Evolutionary conservation across 2,888 invertebrate species (phyloP), one percentile per base, ranked within the genome.

Genomic region (Meganola albula): DNA sequence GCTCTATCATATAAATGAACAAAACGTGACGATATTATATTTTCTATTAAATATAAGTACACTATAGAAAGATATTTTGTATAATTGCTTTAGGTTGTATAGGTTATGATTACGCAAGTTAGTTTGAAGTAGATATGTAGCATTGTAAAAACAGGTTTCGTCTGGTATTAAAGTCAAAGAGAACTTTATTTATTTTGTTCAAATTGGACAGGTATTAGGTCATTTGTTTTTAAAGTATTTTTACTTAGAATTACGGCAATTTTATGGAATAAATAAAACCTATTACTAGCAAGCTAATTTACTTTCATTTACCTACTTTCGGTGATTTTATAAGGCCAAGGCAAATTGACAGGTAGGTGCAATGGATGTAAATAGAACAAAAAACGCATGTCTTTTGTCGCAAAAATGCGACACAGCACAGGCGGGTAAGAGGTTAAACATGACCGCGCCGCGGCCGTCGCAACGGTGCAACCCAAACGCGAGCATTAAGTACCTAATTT

Each of bases 21-120:
- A 80, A 82, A 53, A 75, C 68, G 62, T 68, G 66, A 63, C 66
- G 66, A 74, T 76, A 73, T 73, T 74, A 72, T 74, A 74, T 70
- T 72, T 72, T 60, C 78, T 76, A 57, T 59, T 48, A 62, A 62
- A 64, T 48, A 58, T 75, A 75, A 79, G 79, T 79, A 80, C 77
- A 82, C 60, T 63, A 63, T 60, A 66, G 68, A 63, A 72, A 59
- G 63, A 75, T 83, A 80, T 80, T 83, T 82, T 83, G 79, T 84
- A 82, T 78, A 78, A 82, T 83, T 79, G 72, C 72, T 65, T 77
- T 79, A 77, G 82, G 80, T 83, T 84, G 80, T 83, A 76, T 82
- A 80, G 74, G 71, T 68, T 73, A 64, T 48, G 49, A 70, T 64
- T 66, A 66, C 67, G 59, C 50, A 57, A 58, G 56, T 62, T 75